A percentile compares a stretch with the other conserved stretches of the same genome.
Evolutionary conservation across 2,888 invertebrate genomes (phyloP).

Genomic region (Cheilosia vernalis): DNA sequence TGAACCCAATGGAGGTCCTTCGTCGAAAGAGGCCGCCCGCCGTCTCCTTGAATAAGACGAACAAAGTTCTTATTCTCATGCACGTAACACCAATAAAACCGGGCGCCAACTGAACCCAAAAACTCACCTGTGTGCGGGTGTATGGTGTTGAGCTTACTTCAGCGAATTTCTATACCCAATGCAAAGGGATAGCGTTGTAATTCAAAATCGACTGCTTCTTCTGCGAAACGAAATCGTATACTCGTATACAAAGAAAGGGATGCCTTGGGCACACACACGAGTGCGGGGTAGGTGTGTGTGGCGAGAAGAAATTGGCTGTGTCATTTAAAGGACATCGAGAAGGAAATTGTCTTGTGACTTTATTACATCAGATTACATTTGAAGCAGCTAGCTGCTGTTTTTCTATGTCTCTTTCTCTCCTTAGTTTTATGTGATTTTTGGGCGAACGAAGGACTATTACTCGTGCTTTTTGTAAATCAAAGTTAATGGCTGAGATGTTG

Average conservation of each 20-base stretch:
- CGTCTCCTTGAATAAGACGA: constrained; percentile 28
- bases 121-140: constrained; percentile 51
- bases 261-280: background rate
- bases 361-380: constrained; percentile 69
- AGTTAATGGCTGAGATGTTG: constrained; percentile 71
- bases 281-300: background rate
- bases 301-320: constrained; percentile 4
- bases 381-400: constrained; percentile 24
- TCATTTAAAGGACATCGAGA: constrained; percentile 49
- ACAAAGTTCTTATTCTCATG: constrained; percentile 41
- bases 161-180: constrained; percentile 52
- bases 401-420: background rate
- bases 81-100: constrained; percentile 73
- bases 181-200: constrained; percentile 62
- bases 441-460: constrained; percentile 60
- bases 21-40: background rate
- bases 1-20: constrained; percentile 53
- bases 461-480: constrained; percentile 61
- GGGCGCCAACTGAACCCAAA: constrained; percentile 42
- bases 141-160: constrained; percentile 45
- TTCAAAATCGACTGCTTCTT: constrained; percentile 58
- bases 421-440: constrained; percentile 67
- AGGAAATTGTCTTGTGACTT: constrained; percentile 68
- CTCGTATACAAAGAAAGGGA: background rate
- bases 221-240: too few relatives aligned